Evolutionary conservation across 2,113 vertebrate species (phyloP).

Genomic region (Addax nasomaculatus): DNA sequence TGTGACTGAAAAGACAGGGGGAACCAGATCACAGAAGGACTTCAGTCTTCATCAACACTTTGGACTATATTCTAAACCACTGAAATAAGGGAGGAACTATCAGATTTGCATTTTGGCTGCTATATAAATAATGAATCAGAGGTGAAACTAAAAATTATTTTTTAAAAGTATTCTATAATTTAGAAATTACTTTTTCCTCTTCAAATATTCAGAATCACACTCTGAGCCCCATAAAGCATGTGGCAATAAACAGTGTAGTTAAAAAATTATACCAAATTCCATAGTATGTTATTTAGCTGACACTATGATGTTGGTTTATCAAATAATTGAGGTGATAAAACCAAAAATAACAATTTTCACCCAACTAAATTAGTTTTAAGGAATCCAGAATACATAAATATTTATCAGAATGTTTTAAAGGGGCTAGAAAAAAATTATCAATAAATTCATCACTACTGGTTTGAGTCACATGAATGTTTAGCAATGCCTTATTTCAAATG

Average conservation of each 20-base stretch:
- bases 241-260: conserved; percentile 1
- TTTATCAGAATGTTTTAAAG: conserved; percentile 23
- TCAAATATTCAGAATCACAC: conserved; percentile 23
- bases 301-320: neutral
- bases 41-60: neutral
- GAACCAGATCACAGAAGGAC: neutral
- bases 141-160: conserved; percentile 15
- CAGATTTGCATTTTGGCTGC: neutral
- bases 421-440: conserved; percentile 4
- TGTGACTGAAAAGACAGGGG: neutral
- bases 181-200: conserved; percentile 17
- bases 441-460: neutral
- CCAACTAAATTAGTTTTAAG: conserved; percentile 30
- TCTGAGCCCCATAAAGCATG: neutral
- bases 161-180: neutral
- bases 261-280: neutral
- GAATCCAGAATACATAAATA: neutral
- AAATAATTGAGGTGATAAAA: neutral
- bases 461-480: conserved; percentile 7
- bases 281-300: neutral
- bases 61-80: conserved; percentile 1
- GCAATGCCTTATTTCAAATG: conserved; percentile 16
- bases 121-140: neutral
- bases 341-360: conserved; percentile 20
- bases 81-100: neutral